Conservation (phyloP, 53 echinoderm and acorn worm species). For the Zoroaster sp. region DNA sequence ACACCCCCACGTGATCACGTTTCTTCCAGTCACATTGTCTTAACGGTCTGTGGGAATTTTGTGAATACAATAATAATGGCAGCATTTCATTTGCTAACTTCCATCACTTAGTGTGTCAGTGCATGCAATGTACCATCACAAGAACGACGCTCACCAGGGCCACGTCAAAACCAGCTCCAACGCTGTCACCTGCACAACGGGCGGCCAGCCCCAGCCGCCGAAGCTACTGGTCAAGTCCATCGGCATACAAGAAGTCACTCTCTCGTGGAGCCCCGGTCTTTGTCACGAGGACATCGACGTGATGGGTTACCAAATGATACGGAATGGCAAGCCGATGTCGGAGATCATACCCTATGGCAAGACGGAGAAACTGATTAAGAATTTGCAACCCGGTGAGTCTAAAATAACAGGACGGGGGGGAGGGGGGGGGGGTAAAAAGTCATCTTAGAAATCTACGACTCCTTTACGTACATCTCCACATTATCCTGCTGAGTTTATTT, state of each 20-base stretch:
- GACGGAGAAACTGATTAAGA: conserved; percentile 66
- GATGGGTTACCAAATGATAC: conserved; percentile 59
- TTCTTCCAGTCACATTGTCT: too few relatives aligned
- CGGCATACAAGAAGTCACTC: conserved; percentile 60
- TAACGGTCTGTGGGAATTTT: too few relatives aligned
- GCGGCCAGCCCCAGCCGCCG: conserved; percentile 68
- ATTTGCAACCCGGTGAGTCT: conserved; percentile 70
- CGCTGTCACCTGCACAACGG: conserved; percentile 50
- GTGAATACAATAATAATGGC: too few relatives aligned
- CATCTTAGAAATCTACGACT: too few relatives aligned
- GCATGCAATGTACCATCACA: conserved; percentile 64
- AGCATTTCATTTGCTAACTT: too few relatives aligned
- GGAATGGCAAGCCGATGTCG: conserved; percentile 54
- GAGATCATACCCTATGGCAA: conserved; percentile 57
- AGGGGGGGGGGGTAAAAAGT: background rate
- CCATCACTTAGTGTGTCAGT: conserved; percentile 56
- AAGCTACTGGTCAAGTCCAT: conserved; percentile 36
- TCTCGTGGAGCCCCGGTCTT: conserved; percentile 65
- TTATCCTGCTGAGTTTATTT: too few relatives aligned
- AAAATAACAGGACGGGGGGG: background rate
- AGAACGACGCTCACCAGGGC: conserved; percentile 18
- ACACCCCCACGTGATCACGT: too few relatives aligned
- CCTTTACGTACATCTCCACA: too few relatives aligned
- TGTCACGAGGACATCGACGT: conserved; percentile 76
- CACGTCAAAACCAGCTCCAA: conserved; percentile 28